Evolutionary conservation across 2,888 invertebrate genomes (phyloP).

Genomic region (Plebejus anna): DNA sequence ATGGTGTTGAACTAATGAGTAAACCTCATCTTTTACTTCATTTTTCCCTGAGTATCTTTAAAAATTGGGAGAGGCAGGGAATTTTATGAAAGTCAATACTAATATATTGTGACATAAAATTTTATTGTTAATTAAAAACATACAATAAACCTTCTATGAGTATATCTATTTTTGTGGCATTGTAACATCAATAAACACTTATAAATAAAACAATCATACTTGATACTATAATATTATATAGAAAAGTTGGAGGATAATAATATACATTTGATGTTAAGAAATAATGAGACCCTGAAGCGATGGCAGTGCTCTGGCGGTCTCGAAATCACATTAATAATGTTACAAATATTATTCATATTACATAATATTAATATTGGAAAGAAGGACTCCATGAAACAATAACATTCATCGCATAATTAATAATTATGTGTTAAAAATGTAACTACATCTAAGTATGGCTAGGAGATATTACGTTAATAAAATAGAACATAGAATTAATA

Average conservation of each 20-base stretch:
- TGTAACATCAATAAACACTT: constrained; percentile 38
- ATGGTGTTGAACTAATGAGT: too few relatives aligned
- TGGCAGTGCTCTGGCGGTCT: constrained; percentile 33
- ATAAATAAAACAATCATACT: constrained; percentile 33
- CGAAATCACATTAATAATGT: neutral
- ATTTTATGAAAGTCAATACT: constrained; percentile 18
- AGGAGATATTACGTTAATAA: constrained; percentile 71
- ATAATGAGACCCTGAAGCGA: constrained; percentile 31
- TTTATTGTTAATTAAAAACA: constrained; percentile 40
- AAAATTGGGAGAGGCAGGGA: too few relatives aligned
- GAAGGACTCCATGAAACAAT: constrained; percentile 21
- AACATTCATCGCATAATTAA: neutral
- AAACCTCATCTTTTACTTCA: neutral
- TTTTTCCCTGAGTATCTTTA: too few relatives aligned
- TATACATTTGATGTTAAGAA: constrained; percentile 9
- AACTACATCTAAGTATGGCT: constrained; percentile 62
- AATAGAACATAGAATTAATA: constrained; percentile 40
- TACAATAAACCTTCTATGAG: constrained; percentile 42
- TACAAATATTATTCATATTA: constrained; percentile 1
- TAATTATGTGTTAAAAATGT: constrained; percentile 36
- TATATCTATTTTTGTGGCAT: constrained; percentile 47
- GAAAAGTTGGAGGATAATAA: constrained; percentile 5
- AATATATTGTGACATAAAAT: constrained; percentile 37
- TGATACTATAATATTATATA: neutral
- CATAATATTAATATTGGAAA: constrained; percentile 10